phyloP scores from a whole-genome alignment of 35 echinoderm and acorn worm species.

The Hemicentrotus pulcherrimus region DNA sequence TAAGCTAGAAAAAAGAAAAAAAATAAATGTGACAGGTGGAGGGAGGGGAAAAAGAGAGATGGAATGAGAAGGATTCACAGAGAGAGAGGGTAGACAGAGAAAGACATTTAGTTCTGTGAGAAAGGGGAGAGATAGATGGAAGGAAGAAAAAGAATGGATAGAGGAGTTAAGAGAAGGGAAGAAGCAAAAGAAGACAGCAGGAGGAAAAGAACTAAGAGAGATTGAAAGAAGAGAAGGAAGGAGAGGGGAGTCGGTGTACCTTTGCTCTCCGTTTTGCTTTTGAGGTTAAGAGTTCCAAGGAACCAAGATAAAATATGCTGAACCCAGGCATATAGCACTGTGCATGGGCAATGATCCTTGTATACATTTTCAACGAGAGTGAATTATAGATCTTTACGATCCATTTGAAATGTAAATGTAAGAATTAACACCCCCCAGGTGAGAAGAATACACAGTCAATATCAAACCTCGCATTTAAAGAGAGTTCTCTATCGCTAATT shows the following conservation, averaged over 20 bases:
- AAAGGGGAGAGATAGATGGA: neutral
- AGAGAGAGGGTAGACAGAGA: too few species aligned
- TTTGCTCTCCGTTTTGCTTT: neutral
- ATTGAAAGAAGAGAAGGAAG: neutral
- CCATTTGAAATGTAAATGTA: neutral
- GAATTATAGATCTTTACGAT: neutral
- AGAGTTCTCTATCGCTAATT: neutral
- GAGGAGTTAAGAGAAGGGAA: neutral
- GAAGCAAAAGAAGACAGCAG: neutral
- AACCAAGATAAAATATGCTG: neutral
- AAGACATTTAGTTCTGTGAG: too few species aligned
- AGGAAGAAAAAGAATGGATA: neutral
- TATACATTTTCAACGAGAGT: neutral
- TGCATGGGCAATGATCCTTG: neutral
- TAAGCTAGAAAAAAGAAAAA: neutral
- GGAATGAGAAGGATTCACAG: too few species aligned
- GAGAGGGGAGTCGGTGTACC: neutral
- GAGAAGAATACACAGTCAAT: conserved; percentile 3
- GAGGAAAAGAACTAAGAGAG: neutral
- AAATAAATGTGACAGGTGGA: too few species aligned
- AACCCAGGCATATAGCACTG: neutral
- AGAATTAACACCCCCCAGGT: neutral
- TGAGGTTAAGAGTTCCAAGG: neutral
- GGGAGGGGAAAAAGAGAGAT: too few species aligned
- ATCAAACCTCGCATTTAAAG: neutral